Conservation (phyloP, 1,140 invertebrate genomes). For the Anastatus disparis region DNA sequence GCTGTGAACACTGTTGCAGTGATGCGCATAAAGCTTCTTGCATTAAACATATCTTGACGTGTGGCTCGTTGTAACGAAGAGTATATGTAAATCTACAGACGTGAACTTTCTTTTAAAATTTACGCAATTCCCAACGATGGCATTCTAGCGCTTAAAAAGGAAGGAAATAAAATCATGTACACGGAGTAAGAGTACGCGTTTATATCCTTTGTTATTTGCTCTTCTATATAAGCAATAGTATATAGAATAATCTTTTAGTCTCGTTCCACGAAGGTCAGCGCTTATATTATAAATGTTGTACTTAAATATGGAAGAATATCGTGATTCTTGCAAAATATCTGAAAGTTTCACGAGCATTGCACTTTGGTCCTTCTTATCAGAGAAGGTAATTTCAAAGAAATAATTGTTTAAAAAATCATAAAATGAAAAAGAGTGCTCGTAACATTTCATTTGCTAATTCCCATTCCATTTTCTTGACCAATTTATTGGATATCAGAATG, state of each 20-base stretch:
- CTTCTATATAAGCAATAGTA: neutral
- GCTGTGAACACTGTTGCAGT: neutral
- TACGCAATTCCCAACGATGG: conserved; percentile 16
- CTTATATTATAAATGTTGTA: conserved; percentile 12
- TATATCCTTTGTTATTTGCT: neutral
- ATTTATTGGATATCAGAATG: too few relatives aligned
- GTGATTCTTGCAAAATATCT: conserved; percentile 12
- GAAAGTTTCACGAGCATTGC: conserved; percentile 39
- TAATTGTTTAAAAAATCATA: too few relatives aligned
- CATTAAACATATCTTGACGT: conserved; percentile 24
- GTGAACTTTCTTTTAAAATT: conserved; percentile 20
- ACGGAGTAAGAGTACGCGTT: too few relatives aligned
- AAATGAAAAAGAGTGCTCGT: too few relatives aligned
- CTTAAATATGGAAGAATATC: conserved; percentile 37
- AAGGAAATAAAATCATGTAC: neutral
- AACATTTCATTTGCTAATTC: too few relatives aligned
- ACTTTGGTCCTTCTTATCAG: conserved; percentile 31
- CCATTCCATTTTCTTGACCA: too few relatives aligned
- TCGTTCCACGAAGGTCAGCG: conserved; percentile 18
- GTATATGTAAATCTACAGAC: conserved; percentile 43
- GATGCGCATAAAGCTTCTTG: conserved; percentile 6
- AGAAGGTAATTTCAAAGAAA: too few relatives aligned
- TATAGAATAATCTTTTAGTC: neutral
- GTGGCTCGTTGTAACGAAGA: conserved; percentile 49
- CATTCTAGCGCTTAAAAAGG: neutral